Evolutionary conservation across 2,888 invertebrate genomes (phyloP), one percentile per base, ranked within the genome.

Genomic region (Andrena flavipes): DNA sequence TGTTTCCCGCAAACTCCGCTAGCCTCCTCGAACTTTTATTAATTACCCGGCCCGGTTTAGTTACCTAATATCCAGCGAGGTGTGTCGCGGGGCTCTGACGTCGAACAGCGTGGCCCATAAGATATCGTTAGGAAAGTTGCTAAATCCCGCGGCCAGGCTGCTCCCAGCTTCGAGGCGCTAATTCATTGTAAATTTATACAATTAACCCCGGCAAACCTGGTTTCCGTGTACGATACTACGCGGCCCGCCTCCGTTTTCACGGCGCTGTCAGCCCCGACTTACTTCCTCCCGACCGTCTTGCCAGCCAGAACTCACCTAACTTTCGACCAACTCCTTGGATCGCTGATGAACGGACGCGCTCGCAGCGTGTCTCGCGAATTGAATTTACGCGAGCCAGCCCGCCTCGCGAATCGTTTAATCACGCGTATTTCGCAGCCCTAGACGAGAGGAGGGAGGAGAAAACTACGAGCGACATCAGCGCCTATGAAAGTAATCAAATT

Each of bases 161-260:
- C 20, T 69, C 33, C 42, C 20, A 67, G 54, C 68, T 33, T 68
- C 59, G 56, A 85, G 85, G 71, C 86, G 88, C 87, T 91, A 92
- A 92, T 92, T 91, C 90, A 89, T 92, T 91, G 92, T 91, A 92
- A 92, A 92, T 92, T 92, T 92, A 92, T 92, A 91, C 92, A 91
- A 92, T 92, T 92, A 92, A 92, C 89, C 87, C 78, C 60, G 77
- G 82, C 80, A 65, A 68, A 75, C 63, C 78, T 60, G 77, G 83
- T 78, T 75, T 83, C 73, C 80, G 48, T 20, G 71, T 26, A 78
- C 70, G 73, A 68, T 59, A 54, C 82, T 49, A 65, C 65, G 65
- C 64, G 62, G 23, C 30, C 56, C 23, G 26, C 49, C 69, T 54
- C 60, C 54, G 76, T 67, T 65, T 71, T 82, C 77, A 42, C 84